Base-by-base conservation (phyloP, 1,140 invertebrate species). In the Archegozetes longisetosus region DNA sequence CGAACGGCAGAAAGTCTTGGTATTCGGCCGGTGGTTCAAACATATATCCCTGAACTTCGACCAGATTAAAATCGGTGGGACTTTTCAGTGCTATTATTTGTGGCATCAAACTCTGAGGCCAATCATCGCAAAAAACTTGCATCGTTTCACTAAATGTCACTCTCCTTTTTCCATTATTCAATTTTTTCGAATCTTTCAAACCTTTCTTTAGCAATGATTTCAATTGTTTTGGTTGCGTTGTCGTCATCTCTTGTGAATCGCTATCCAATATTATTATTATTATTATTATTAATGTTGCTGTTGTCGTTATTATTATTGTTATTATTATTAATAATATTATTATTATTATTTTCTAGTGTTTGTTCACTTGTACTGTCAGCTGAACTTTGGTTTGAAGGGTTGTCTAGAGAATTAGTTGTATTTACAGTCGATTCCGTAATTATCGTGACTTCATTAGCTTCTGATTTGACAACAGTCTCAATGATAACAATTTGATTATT, bases 21-120 rank as follows among this genome's bases (percentile, higher is more conserved):
- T 64, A 64, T 47, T 64, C 63, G 47, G 51, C 63, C 27, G 63
- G 63, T 17, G 63, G 63, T 12, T 64, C 63, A 46, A 64, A 64
- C 63, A 64, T 64, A 46, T 52, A 64, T 13, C 52, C 40, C 40
- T 64, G 62, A 22, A 63, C 48, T 54, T 63, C 62, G 28, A 63
- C 46, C n/a, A 63, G 25, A 60, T 63, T 63, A 20, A 64, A 49
- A 46, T 64, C 62, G 14, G 54, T 27, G 1, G 62, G 62, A 20
- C 62, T 58, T 47, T 64, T 64, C 2, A 64, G 20, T n/a, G 63
- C 63, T 22, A 64, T 63, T 9, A 64, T 58, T 24, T 63, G 62
- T 23, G 62, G 62, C 62, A 63, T 63, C 24, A 62, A 20, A 29
- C 60, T 61, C 13, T 60, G 46, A 26, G 62, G 62, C 62, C 54